phyloP scores from a whole-genome alignment of 1,140 invertebrate genomes.

The Dysdera silvatica region DNA sequence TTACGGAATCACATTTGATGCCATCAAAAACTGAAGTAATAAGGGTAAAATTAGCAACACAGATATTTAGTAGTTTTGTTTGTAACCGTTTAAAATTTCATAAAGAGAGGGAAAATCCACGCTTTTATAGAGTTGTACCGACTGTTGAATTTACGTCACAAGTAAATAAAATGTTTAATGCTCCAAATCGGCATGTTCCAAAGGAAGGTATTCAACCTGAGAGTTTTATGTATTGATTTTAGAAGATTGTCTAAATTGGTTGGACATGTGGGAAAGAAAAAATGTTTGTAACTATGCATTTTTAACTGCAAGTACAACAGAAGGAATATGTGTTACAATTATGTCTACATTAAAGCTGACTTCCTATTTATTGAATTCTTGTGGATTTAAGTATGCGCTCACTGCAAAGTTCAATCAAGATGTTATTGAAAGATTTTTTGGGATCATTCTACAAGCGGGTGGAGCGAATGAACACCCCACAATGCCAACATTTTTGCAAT shows the following conservation, averaged over 20 bases:
- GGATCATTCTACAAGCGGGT: constrained; percentile 11
- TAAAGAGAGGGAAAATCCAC: no score
- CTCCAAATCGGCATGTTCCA: not conserved
- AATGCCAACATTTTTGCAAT: constrained; percentile 16
- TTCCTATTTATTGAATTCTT: not conserved
- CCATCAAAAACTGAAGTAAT: no score
- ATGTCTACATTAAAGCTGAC: constrained; percentile 2
- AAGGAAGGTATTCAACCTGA: not conserved
- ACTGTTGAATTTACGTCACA: not conserved
- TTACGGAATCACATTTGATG: no score
- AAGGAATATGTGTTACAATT: no score
- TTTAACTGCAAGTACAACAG: not conserved
- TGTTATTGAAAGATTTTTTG: constrained; percentile 18
- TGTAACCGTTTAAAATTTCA: no score
- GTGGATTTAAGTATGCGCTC: constrained; percentile 10
- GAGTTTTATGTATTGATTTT: not conserved
- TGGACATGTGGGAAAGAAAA: not conserved
- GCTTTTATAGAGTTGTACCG: no score
- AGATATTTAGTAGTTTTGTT: no score
- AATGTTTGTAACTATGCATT: not conserved
- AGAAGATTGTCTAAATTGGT: not conserved
- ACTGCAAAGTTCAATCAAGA: constrained; percentile 19
- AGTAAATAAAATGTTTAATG: not conserved
- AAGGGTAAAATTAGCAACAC: no score
- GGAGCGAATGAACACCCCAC: constrained; percentile 17